Percentiles rank a stretch among this genome's conserved stretches.
Conservation (phyloP, 2,888 invertebrate genomes). For the Callinectes sapidus region DNA sequence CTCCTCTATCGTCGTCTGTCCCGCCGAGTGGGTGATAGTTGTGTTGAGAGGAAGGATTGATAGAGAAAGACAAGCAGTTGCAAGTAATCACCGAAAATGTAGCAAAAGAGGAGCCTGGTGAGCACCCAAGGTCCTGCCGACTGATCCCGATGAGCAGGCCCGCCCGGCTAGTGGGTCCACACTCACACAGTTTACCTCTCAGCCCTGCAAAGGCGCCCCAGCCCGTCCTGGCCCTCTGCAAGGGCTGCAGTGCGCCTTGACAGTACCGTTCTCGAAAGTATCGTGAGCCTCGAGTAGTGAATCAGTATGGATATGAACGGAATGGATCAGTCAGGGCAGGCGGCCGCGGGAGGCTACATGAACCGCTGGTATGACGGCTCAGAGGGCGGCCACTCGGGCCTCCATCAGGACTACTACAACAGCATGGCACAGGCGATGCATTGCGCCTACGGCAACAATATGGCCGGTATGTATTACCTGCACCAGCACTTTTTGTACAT, state of each 20-base stretch:
- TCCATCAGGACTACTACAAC: slow-evolving; percentile 72
- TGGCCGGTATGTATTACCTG: slow-evolving; percentile 64
- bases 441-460: slow-evolving; percentile 72
- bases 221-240: slow-evolving; percentile 49
- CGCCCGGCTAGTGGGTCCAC: slow-evolving; percentile 48
- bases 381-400: slow-evolving; percentile 68
- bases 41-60: slow-evolving; percentile 45
- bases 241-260: slow-evolving; percentile 36
- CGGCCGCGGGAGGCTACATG: slow-evolving; percentile 70
- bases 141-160: slow-evolving; percentile 50
- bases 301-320: slow-evolving; percentile 70
- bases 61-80: slow-evolving; percentile 49
- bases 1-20: slow-evolving; percentile 36
- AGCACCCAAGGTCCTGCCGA: slow-evolving; percentile 37
- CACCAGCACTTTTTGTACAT: background rate
- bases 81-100: slow-evolving; percentile 56
- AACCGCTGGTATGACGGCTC: slow-evolving; percentile 71
- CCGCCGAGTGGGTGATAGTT: slow-evolving; percentile 38
- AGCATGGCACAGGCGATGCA: slow-evolving; percentile 72
- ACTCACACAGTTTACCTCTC: slow-evolving; percentile 43
- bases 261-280: slow-evolving; percentile 47
- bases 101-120: slow-evolving; percentile 32
- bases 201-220: slow-evolving; percentile 27
- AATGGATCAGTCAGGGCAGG: slow-evolving; percentile 70
- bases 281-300: slow-evolving; percentile 45